Percentiles rank a stretch among this genome's conserved stretches.
These are phyloP conservation scores for Echinometra lucunter DNA, from an alignment of 53 echinoderm and acorn worm genomes.

Conservation along the genomic window DNA sequence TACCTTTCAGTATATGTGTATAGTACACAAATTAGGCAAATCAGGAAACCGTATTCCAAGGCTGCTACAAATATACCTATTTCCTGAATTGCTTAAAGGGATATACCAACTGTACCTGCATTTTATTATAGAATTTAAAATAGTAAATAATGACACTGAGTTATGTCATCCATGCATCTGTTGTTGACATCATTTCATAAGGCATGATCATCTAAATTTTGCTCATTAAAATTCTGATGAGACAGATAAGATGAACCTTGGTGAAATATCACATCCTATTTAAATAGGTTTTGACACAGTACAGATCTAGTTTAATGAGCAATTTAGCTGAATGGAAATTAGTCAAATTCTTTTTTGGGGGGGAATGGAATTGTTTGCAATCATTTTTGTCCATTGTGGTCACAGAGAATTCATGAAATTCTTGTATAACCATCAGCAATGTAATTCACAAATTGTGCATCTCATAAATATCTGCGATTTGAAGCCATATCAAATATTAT, in stretches of 20 bases:
- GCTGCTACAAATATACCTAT: constrained; percentile 5
- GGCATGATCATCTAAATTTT: too few species aligned
- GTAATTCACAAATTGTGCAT: too few species aligned
- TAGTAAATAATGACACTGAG: too few species aligned
- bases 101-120: neutral
- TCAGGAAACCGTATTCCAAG: constrained; percentile 37
- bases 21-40: constrained; percentile 33
- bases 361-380: neutral
- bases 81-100: constrained; percentile 65
- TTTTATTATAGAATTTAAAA: neutral
- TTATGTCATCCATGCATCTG: too few species aligned
- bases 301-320: constrained; percentile 19
- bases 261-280: neutral
- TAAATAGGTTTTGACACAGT: neutral
- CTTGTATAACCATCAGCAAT: too few species aligned
- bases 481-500: too few species aligned
- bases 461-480: too few species aligned
- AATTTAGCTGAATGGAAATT: neutral
- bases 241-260: neutral
- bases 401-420: too few species aligned
- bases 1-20: constrained; percentile 12
- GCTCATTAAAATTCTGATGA: neutral
- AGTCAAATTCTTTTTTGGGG: neutral
- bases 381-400: too few species aligned
- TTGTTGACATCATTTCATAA: too few species aligned